These are phyloP conservation scores for Crematogaster levior DNA, from an alignment of 2,888 invertebrate genomes.

Conservation along the genomic window DNA sequence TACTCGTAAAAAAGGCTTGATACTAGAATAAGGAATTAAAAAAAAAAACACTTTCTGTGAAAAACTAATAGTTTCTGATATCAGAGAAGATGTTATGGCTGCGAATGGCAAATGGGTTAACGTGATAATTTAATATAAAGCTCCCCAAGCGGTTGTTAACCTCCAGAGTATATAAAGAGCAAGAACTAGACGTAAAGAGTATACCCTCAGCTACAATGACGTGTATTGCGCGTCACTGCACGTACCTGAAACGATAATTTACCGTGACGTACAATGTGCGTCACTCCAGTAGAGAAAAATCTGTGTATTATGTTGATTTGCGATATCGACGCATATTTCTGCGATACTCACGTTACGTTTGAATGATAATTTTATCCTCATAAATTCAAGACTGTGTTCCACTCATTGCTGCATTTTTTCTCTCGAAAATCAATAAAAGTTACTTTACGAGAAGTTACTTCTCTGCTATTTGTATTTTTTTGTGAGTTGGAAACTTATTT, in stretches of 20 bases:
- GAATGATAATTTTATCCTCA: background rate
- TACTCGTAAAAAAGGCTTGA: background rate
- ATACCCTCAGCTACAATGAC: constrained; percentile 21
- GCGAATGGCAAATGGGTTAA: constrained; percentile 22
- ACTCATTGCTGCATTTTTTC: background rate
- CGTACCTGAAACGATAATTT: constrained; percentile 29
- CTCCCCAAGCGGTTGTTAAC: constrained; percentile 26
- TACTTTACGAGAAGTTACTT: background rate
- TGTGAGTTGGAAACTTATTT: constrained; percentile 6
- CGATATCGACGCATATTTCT: background rate
- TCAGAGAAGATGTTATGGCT: constrained; percentile 19
- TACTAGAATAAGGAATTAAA: background rate
- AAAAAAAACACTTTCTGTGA: background rate
- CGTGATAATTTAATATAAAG: constrained; percentile 38
- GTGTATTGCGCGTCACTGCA: constrained; percentile 25
- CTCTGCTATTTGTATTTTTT: background rate
- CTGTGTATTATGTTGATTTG: constrained; percentile 1
- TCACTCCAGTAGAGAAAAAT: constrained; percentile 20
- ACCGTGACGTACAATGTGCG: constrained; percentile 29
- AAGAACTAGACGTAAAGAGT: background rate
- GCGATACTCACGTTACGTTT: background rate
- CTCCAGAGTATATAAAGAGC: background rate
- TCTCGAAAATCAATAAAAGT: background rate
- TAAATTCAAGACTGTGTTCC: background rate
- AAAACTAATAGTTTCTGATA: background rate